Evolutionary conservation across 2,113 vertebrate species (phyloP), one percentile per base, ranked within the genome.

Genomic region (Oryzias melastigma): DNA sequence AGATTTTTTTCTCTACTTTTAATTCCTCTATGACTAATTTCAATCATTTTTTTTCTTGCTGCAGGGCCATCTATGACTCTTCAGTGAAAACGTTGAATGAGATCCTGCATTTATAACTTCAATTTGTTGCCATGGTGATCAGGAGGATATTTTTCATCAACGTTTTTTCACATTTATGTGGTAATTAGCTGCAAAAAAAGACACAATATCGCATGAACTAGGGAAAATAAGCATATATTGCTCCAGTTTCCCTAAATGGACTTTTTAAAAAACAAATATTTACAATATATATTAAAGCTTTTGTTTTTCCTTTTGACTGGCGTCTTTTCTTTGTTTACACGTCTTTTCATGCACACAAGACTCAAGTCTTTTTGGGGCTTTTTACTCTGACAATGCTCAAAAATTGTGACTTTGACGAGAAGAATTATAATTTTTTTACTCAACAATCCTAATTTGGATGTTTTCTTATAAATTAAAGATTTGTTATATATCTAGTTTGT

Each of bases 11-110:
- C 6, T 15, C 12, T 18, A 12, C 3, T n/a, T 14, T 3, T 10
- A 35, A 50, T 59, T 19, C 18, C 44, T 4, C 47, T 10, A 29
- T 48, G 25, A 20, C 40, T 50, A 7, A 48, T 5, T 3, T 13
- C 17, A 14, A 54, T 13, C 7, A n/a, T n/a, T 67, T 10, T 29
- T 44, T 67, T 62, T 27, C 80, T 86, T 35, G 1, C 17, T 3
- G 14, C 80, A 98, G 96, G 77, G 74, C 80, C 58, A 85, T 98
- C 41, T 95, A 88, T 65, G 90, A 95, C 79, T 93, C 91, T 4
- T 93, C 94, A 40, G 60, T 91, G 73, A 93, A 79, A 74, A 85
- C 87, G 52, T 71, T 98, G 90, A 92, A 93, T 81, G 90, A 91
- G 42, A 81, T 95, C 75, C 84, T 96, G 73, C 72, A 56, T 84